These are phyloP conservation scores for Cercopithecus diana DNA, from an alignment of 2,797 vertebrate species.

Conservation along the genomic window DNA sequence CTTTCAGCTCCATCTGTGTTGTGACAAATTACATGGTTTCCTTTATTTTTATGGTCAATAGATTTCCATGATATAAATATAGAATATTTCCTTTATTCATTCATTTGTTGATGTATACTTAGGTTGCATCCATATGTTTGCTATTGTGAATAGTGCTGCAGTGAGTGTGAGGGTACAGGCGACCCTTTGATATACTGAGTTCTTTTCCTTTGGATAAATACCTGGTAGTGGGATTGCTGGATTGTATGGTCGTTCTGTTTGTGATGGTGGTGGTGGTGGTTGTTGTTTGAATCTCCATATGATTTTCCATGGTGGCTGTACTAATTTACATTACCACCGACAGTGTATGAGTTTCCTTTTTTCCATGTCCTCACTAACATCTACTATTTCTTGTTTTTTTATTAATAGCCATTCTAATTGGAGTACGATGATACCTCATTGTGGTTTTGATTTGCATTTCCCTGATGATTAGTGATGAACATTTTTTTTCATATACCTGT, in stretches of 20 bases:
- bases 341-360: background rate
- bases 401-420: background rate
- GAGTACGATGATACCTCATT: background rate
- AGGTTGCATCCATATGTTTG: background rate
- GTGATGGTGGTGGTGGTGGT: fast-evolving
- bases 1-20: background rate
- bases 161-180: background rate
- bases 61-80: background rate
- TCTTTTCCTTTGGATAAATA: background rate
- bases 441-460: background rate
- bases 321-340: background rate
- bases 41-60: background rate
- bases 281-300: background rate
- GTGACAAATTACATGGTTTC: background rate
- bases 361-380: background rate
- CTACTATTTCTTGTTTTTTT: background rate
- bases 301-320: background rate
- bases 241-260: background rate
- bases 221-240: background rate
- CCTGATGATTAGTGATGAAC: background rate
- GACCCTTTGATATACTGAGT: background rate
- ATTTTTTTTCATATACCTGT: background rate
- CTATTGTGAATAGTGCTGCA: background rate
- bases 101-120: background rate
- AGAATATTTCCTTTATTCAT: background rate